phyloP scores from a whole-genome alignment of 1,140 invertebrate species.

The Pogonognathellus flavescens region DNA sequence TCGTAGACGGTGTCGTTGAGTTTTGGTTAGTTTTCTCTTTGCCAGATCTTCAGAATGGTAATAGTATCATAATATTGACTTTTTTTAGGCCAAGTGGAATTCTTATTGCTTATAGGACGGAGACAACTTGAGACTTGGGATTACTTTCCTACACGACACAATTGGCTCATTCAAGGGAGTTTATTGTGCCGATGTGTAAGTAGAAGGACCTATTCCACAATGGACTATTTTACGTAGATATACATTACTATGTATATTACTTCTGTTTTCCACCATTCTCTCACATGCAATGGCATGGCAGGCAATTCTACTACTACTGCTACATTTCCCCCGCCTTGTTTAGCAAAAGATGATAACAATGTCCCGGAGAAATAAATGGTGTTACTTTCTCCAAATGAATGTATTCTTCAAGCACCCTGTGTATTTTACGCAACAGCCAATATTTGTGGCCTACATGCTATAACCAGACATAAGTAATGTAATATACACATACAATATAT shows the following conservation, averaged over 20 bases:
- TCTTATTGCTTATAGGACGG: slow-evolving; percentile 25
- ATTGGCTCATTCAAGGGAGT: slow-evolving; percentile 48
- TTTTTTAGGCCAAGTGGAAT: slow-evolving; percentile 44
- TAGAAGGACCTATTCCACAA: not conserved
- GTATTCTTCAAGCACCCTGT: not conserved
- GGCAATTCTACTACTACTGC: slow-evolving; percentile 5
- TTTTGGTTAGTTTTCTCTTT: slow-evolving; percentile 31
- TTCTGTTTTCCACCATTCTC: not conserved
- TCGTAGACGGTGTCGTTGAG: slow-evolving; percentile 1
- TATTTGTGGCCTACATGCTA: slow-evolving; percentile 1
- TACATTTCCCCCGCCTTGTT: not conserved
- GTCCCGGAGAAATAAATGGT: slow-evolving; percentile 36
- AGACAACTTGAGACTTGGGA: slow-evolving; percentile 42
- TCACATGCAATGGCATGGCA: not conserved
- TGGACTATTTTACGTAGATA: not conserved
- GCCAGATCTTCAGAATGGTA: slow-evolving; percentile 17
- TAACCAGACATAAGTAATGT: too few species aligned
- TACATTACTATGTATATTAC: slow-evolving; percentile 6
- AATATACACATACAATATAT: too few species aligned
- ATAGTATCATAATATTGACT: slow-evolving; percentile 50
- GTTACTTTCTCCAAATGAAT: slow-evolving; percentile 47
- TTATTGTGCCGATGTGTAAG: slow-evolving; percentile 26
- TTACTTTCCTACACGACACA: slow-evolving; percentile 35
- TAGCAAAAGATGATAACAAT: not conserved
- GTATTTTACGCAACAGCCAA: slow-evolving; percentile 36